Evolutionary conservation across 1,140 invertebrate species (phyloP), one percentile per base, ranked within the genome.

Genomic region (Caenorhabditis remanei): DNA sequence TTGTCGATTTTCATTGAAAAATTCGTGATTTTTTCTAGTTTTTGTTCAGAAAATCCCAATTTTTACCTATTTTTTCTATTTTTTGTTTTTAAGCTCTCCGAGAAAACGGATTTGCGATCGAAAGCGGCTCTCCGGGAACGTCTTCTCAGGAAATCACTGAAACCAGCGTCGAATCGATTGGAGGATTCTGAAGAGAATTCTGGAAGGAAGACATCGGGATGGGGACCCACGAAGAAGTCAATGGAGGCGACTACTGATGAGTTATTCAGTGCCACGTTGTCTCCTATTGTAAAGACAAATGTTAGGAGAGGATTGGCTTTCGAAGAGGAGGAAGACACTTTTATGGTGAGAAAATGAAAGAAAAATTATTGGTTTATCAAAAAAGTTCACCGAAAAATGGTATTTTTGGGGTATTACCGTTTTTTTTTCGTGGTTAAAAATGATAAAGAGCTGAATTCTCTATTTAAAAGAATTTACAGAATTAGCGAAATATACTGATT

Each of bases 131-230:
- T 79, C n/a, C 71, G 71, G 9, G 46, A 79, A 32, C 71, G 71
- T 79, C 46, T 79, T 50, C 24, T 79, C 8, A n/a, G 71, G 11
- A 79, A 79, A 53, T 24, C 71, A 71, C 13, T 71, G 43, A 50
- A 79, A n/a, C 13, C 43, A n/a, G n/a, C n/a, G 14, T n/a, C 13
- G 1, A 53, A 79, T 79, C 14, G 4, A 7, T 8, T 24, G 9
- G 46, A 75, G 16, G 9, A 46, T 46, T 43, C n/a, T n/a, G 14
- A 21, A 21, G 5, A 21, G 8, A 4, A 13, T 50, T 8, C 40
- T 50, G 40, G 50, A 8, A 13, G 5, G 46, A 32, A 16, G 19
- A 46, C 4, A 1, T 46, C 46, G 24, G 71, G 46, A 24, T 79
- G 71, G 71, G 71, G 71, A 50, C 53, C 71, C 6, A 1, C 21